Evolutionary conservation across 2,797 vertebrate genomes (phyloP).

Genomic region (Silurus aristotelis): DNA sequence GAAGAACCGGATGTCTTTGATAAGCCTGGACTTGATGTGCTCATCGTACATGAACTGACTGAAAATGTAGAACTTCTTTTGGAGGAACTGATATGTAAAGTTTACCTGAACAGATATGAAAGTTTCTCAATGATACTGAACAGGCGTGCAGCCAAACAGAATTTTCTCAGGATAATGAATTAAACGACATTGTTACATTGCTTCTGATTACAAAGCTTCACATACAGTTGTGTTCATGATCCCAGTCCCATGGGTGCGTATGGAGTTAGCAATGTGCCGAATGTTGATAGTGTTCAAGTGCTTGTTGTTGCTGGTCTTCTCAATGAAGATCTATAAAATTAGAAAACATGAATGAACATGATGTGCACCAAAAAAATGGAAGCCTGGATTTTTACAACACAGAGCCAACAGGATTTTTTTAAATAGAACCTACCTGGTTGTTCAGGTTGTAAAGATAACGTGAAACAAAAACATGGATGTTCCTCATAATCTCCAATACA

Average conservation of each 20-base stretch:
- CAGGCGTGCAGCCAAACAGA: not conserved
- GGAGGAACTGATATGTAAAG: slow-evolving; percentile 97
- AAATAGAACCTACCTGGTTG: slow-evolving; percentile 83
- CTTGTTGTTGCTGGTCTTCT: slow-evolving; percentile 98
- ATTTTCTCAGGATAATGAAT: not conserved
- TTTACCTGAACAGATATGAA: slow-evolving; percentile 80
- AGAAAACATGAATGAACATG: not conserved
- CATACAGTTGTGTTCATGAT: slow-evolving; percentile 99
- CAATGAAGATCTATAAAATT: slow-evolving; percentile 89
- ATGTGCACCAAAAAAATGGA: not conserved
- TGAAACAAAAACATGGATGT: slow-evolving; percentile 98
- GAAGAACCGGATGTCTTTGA: slow-evolving; percentile 99
- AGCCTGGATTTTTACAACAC: not conserved
- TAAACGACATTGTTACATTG: too few relatives aligned
- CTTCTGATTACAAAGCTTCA: not conserved
- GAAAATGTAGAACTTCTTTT: slow-evolving; percentile 99
- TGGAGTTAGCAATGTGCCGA: slow-evolving; percentile 96
- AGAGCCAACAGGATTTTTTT: not conserved
- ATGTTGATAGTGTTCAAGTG: slow-evolving; percentile 99
- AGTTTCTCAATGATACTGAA: not conserved
- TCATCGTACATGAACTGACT: slow-evolving; percentile 99
- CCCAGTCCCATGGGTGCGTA: slow-evolving; percentile 96
- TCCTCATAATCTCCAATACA: slow-evolving; percentile 99
- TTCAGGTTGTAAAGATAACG: slow-evolving; percentile 98
- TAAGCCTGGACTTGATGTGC: slow-evolving; percentile 97